Evolutionary conservation across 2,888 invertebrate genomes (phyloP).

Genomic region (Cyclophora punctaria): DNA sequence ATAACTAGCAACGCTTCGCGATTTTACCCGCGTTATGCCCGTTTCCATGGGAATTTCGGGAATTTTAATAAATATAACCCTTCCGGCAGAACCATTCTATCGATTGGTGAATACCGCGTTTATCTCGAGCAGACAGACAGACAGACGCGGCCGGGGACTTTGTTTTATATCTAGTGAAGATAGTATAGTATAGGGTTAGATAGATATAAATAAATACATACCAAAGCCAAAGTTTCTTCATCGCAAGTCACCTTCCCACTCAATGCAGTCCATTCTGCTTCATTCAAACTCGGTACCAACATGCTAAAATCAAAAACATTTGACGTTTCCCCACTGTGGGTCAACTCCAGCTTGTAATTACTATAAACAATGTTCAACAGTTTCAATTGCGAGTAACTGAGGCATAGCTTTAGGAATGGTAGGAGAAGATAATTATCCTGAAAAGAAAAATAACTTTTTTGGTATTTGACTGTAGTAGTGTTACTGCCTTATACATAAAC

Average conservation of each 20-base stretch:
- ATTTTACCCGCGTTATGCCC: too few relatives aligned
- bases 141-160: too few relatives aligned
- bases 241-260: conserved; percentile 28
- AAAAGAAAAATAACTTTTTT: conserved; percentile 20
- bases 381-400: conserved; percentile 49
- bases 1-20: too few relatives aligned
- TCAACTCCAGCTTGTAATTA: conserved; percentile 37
- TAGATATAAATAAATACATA: conserved; percentile 27
- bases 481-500: too few relatives aligned
- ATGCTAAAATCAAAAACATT: conserved; percentile 41
- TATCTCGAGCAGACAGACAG: too few relatives aligned
- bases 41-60: too few relatives aligned
- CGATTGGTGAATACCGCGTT: too few relatives aligned
- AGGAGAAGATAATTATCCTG: conserved; percentile 39
- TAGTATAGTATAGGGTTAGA: too few relatives aligned
- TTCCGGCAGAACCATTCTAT: too few relatives aligned
- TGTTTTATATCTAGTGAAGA: too few relatives aligned
- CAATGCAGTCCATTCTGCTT: conserved; percentile 45
- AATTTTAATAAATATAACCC: too few relatives aligned
- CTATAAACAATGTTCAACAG: conserved; percentile 58
- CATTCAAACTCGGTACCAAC: conserved; percentile 47
- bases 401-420: conserved; percentile 48
- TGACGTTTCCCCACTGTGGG: conserved; percentile 11
- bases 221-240: conserved; percentile 41
- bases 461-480: too few relatives aligned